Evolutionary conservation across 2,113 vertebrate species (phyloP), one percentile per base, ranked within the genome.

Genomic region (Calypte anna): DNA sequence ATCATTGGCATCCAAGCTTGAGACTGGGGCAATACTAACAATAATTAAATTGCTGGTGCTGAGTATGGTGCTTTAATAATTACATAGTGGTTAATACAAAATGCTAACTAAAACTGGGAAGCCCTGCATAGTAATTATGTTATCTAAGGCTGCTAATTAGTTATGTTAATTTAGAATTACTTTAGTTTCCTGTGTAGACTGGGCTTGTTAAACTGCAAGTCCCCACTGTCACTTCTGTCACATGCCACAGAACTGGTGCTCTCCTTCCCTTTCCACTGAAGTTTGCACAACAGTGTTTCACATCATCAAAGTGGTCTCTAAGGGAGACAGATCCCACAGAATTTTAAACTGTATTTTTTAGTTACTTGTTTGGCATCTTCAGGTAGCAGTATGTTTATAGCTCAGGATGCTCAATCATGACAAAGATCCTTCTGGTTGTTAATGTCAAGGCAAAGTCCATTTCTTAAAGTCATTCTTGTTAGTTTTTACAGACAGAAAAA

Each of bases 31-130:
- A 91, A 94, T 97, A 94, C 87, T 88, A 69, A 96, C 87, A 97
- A 96, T 98, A 98, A 98, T 98, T 98, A 98, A 97, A 95, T 98
- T 98, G 91, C 91, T 85, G 68, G 59, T 96, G 57, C 57, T 73
- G 84, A 84, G 88, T 97, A 94, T 94, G 89, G 95, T 91, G 94
- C 92, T 97, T 98, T 97, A 98, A 98, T 98, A 98, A 98, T 98
- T 97, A 98, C 96, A 96, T 89, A 94, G 96, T 95, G 95, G 97
- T 96, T 98, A 97, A 97, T 97, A 97, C 40, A 95, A 93, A 94
- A 94, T 95, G 91, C 96, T 93, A 96, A 94, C 92, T 93, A 96
- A 97, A 97, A 91, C 92, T 88, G 94, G 91, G 88, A 95, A 97
- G 96, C 97, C 97, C 93, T 98, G 95, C 97, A 96, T 96, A 96